Base-by-base conservation (phyloP, 2,888 invertebrate species). In the Polydrusus pterygomalis region DNA sequence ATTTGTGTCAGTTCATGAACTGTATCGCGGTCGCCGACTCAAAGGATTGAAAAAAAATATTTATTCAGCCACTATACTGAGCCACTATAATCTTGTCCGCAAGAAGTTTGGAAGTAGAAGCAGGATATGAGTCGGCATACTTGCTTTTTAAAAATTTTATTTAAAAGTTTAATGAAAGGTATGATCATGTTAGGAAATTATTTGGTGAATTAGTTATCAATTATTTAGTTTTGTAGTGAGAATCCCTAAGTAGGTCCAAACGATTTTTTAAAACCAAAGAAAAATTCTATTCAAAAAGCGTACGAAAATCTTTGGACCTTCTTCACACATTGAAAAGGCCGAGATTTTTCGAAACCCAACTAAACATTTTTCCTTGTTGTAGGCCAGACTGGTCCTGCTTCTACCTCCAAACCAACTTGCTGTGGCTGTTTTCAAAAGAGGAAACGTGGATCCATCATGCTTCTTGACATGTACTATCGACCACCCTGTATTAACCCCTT, bases 401-500 rank as follows among this genome's bases (percentile, higher is more conserved):
- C 87, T 82, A 82, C 83, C 38, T 83, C 86, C 84, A 86, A 85
- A 84, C 80, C 85, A 79, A 81, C 82, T 80, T 87, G 87, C 86
- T 88, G 88, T 79, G 87, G 86, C 71, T 88, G 88, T 81, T 87
- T 87, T 83, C 87, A 86, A 85, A 84, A 87, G 81, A 84, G 84
- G 81, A 87, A 86, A 79, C 85, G 87, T 77, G 87, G 86, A 79
- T 87, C 87, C 80, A 81, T 87, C 40, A 84, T 85, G 3, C 83
- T 87, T 88, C 90, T 92, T 70, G 92, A 92, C 84, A 89, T 92
- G 83, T 92, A 91, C 87, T 88, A 89, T 83, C 89, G 90, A 64
- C 85, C 81, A 54, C 77, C 81, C 18, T 87, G 87, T 79, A 76
- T 82, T 20, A 83, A 87, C 51, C 86, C 86, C 3, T 79, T 81